phyloP scores from a whole-genome alignment of 2,888 invertebrate species.

The Opisthograptis luteolata region DNA sequence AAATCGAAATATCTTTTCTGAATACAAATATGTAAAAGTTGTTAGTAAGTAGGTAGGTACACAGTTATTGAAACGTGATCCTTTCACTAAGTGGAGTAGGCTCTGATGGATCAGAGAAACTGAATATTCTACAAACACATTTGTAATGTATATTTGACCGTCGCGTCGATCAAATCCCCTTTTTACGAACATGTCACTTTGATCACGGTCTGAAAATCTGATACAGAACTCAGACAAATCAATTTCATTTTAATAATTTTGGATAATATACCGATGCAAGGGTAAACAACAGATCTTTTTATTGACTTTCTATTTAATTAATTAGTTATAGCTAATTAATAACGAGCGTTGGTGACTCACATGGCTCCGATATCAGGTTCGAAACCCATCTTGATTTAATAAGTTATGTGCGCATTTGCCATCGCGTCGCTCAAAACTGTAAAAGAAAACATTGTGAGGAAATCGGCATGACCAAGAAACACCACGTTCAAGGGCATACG shows the following conservation, averaged over 20 bases:
- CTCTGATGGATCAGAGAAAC: slow-evolving; percentile 5
- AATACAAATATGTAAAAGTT: not conserved
- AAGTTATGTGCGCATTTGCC: too few species aligned
- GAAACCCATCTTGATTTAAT: too few species aligned
- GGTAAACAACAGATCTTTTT: not conserved
- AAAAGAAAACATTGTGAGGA: too few species aligned
- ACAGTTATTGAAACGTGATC: slow-evolving; percentile 8
- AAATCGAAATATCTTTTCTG: not conserved
- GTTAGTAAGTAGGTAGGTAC: too few species aligned
- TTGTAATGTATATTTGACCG: not conserved
- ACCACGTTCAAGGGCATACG: too few species aligned
- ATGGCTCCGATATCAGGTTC: too few species aligned
- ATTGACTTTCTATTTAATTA: not conserved
- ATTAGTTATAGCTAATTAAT: not conserved
- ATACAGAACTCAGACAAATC: slow-evolving; percentile 1
- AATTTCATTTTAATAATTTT: not conserved
- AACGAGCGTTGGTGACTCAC: too few species aligned
- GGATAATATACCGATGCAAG: not conserved
- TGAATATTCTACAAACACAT: slow-evolving; percentile 1
- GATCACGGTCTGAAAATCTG: not conserved
- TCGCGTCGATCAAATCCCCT: not conserved
- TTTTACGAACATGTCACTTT: not conserved
- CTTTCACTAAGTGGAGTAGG: not conserved
- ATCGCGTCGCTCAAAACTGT: too few species aligned
- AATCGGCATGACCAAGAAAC: too few species aligned